Conservation (phyloP, 2,113 vertebrate genomes). For the Charadrius vociferus region DNA sequence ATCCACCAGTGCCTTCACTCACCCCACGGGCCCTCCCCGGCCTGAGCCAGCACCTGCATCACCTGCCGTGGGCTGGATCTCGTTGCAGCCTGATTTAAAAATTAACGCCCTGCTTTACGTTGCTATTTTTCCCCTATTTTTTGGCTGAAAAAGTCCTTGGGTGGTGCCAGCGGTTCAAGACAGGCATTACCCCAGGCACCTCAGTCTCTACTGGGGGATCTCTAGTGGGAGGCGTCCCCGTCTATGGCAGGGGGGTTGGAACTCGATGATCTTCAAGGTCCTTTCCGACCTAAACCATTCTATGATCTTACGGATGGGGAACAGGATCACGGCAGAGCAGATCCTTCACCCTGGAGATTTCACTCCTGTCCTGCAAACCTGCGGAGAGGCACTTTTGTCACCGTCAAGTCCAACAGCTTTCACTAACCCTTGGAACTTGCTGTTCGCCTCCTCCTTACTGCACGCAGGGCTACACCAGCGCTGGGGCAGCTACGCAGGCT, state of each 20-base stretch:
- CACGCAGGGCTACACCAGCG: background rate
- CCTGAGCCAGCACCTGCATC: background rate
- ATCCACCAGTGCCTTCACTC: fast-evolving
- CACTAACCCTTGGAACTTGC: background rate
- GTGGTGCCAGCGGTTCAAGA: too few species aligned
- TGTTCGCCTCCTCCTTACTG: background rate
- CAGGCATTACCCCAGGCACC: background rate
- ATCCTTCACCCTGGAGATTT: background rate
- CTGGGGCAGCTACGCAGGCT: too few species aligned
- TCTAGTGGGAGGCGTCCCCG: too few species aligned
- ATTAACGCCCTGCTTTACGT: background rate
- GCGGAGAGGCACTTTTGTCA: background rate
- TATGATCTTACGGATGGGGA: fast-evolving
- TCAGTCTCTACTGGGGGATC: background rate
- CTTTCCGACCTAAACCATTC: too few species aligned
- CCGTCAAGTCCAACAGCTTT: background rate
- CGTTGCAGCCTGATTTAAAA: background rate
- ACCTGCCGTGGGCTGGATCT: background rate
- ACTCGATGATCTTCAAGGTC: too few species aligned
- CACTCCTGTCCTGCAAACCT: background rate
- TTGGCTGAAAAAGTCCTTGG: fast-evolving
- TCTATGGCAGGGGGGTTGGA: too few species aligned
- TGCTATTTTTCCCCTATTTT: fast-evolving
- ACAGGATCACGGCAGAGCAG: background rate
- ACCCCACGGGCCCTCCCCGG: fast-evolving